Percentiles rank a stretch among this genome's conserved stretches.
Conservation (phyloP, 1,140 invertebrate genomes). For the Cotesia glomerata region DNA sequence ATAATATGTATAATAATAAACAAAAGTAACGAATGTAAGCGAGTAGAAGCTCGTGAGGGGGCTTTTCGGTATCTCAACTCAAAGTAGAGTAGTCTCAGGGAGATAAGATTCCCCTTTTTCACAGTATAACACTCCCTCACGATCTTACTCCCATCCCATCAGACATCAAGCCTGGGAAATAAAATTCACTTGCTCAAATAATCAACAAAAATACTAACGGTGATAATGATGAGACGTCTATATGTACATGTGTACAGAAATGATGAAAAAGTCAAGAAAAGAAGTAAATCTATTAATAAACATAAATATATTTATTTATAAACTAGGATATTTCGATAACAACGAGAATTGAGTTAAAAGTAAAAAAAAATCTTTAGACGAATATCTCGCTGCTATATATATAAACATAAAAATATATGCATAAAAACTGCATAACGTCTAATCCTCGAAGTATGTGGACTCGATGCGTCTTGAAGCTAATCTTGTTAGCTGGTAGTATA, state of each 20-base stretch:
- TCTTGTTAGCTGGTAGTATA: constrained; percentile 57
- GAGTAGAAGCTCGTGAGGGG: constrained; percentile 7
- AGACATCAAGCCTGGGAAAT: background rate
- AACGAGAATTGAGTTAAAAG: no score
- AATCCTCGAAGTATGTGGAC: constrained; percentile 60
- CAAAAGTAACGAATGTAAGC: constrained; percentile 16
- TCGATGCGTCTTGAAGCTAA: constrained; percentile 60
- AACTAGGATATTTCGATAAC: no score
- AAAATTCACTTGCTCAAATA: background rate
- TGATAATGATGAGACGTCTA: no score
- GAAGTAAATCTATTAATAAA: no score
- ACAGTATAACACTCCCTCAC: constrained; percentile 17
- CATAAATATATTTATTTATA: no score
- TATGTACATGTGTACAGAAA: no score
- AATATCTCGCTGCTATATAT: background rate
- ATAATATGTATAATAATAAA: background rate
- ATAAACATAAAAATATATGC: constrained; percentile 40
- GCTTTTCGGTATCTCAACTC: constrained; percentile 49
- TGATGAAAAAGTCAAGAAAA: no score
- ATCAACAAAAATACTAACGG: background rate
- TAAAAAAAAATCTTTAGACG: no score
- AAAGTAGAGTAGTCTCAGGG: constrained; percentile 56
- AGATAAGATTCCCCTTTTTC: constrained; percentile 59
- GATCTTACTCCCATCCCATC: background rate
- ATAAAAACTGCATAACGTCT: constrained; percentile 57